These are phyloP conservation scores for Sphenopsis melanotis DNA, from an alignment of 2,797 vertebrate genomes.

Conservation along the genomic window DNA sequence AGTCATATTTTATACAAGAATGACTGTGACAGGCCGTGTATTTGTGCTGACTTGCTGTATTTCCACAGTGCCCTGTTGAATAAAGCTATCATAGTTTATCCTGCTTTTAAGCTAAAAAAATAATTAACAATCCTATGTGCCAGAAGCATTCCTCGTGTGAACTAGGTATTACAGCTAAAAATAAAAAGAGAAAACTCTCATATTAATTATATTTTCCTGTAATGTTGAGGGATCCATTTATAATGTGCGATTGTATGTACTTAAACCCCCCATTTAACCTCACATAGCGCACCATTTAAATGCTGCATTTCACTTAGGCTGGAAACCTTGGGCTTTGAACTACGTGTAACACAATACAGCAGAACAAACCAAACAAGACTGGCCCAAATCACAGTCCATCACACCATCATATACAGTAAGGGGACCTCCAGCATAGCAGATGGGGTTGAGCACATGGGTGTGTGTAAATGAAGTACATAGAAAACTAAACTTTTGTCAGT, in stretches of 20 bases:
- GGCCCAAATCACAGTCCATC: not conserved
- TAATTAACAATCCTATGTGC: not conserved
- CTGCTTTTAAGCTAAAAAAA: constrained; percentile 8
- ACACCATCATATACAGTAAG: not conserved
- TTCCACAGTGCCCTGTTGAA: constrained; percentile 41
- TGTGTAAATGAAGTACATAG: not conserved
- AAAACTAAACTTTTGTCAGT: not conserved
- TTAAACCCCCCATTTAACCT: not conserved
- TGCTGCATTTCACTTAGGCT: not conserved
- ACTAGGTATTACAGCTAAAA: not conserved
- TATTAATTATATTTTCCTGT: not conserved
- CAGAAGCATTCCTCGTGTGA: not conserved
- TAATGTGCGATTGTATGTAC: not conserved
- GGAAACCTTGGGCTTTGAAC: not conserved
- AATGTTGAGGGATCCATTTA: not conserved
- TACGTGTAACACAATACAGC: not conserved
- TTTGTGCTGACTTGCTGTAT: constrained; percentile 74
- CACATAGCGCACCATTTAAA: not conserved
- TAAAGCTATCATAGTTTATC: constrained; percentile 26
- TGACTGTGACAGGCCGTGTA: constrained; percentile 61
- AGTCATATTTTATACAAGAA: constrained; percentile 75
- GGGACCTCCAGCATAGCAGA: not conserved
- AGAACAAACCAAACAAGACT: not conserved
- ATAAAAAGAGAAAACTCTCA: not conserved
- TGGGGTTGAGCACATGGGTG: not conserved